Conservation (phyloP, 2,797 vertebrate genomes). For the Sebastes kiyomatsui region DNA sequence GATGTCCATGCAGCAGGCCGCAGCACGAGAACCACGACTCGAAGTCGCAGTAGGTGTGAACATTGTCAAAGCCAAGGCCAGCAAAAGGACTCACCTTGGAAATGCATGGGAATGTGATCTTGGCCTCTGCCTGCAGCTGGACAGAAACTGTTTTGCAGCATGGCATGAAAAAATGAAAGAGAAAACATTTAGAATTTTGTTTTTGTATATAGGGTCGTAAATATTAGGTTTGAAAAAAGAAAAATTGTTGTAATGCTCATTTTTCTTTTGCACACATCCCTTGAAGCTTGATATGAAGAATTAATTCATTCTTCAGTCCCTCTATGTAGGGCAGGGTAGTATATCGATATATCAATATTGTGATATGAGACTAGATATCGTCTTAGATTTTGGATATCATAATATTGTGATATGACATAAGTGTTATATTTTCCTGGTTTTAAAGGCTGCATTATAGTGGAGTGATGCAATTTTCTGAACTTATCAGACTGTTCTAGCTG, state of each 20-base stretch:
- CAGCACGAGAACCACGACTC: neutral
- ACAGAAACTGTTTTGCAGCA: neutral
- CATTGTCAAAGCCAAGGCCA: neutral
- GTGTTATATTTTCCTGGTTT: too few species aligned
- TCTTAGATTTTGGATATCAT: too few species aligned
- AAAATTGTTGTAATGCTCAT: neutral
- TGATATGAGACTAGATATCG: too few species aligned
- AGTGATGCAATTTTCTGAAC: too few species aligned
- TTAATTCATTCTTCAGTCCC: too few species aligned
- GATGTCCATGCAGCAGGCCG: neutral
- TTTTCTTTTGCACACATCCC: neutral
- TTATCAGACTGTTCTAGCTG: too few species aligned
- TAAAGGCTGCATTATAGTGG: too few species aligned
- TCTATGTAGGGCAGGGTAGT: too few species aligned
- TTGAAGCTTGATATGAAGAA: neutral
- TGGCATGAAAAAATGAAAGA: neutral
- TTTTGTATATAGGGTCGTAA: neutral
- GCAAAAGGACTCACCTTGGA: neutral
- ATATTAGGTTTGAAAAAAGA: neutral
- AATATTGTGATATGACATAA: too few species aligned
- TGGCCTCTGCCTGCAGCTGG: neutral
- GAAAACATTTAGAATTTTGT: neutral
- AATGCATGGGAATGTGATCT: neutral
- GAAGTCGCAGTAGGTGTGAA: neutral
- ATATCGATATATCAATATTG: too few species aligned